phyloP scores from a whole-genome alignment of 2,888 invertebrate species.

The Pogonocherus hispidulus region DNA sequence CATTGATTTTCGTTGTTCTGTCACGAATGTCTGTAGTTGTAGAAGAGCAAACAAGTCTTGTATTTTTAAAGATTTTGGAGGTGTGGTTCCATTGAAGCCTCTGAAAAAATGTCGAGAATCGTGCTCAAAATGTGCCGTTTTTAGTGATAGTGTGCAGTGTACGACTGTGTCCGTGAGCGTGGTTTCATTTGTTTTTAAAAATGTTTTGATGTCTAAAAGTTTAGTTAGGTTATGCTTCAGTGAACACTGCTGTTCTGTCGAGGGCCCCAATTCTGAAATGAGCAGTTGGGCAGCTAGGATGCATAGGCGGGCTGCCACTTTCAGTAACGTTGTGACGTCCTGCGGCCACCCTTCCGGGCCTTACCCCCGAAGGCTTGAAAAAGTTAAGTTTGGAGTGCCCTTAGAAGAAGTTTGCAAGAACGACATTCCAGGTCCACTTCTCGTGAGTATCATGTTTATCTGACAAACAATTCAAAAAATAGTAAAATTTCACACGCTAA shows the following conservation, averaged over 20 bases:
- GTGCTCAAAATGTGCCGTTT: constrained; percentile 18
- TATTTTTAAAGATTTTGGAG: constrained; percentile 39
- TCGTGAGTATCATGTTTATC: constrained; percentile 78
- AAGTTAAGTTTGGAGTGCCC: constrained; percentile 95
- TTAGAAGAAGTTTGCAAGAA: constrained; percentile 95
- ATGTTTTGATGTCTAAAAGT: constrained; percentile 51
- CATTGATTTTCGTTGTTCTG: constrained; percentile 55
- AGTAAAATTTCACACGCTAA: too few relatives aligned
- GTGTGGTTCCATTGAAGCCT: constrained; percentile 52
- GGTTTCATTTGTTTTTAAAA: constrained; percentile 31
- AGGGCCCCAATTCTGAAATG: constrained; percentile 72
- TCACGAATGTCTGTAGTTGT: constrained; percentile 23
- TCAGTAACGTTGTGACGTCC: constrained; percentile 92
- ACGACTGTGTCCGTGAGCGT: constrained; percentile 37
- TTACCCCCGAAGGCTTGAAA: constrained; percentile 87
- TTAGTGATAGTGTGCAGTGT: constrained; percentile 28
- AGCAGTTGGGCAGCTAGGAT: constrained; percentile 94
- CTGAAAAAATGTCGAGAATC: constrained; percentile 20
- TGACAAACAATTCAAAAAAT: too few relatives aligned
- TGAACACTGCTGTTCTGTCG: constrained; percentile 50
- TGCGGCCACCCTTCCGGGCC: constrained; percentile 90
- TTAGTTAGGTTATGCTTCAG: constrained; percentile 65
- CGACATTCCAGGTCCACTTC: constrained; percentile 92
- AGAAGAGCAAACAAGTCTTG: constrained; percentile 13
- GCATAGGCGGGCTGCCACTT: constrained; percentile 91